phyloP scores from a whole-genome alignment of 2,888 invertebrate species.

The Hypomecis atomaria region DNA sequence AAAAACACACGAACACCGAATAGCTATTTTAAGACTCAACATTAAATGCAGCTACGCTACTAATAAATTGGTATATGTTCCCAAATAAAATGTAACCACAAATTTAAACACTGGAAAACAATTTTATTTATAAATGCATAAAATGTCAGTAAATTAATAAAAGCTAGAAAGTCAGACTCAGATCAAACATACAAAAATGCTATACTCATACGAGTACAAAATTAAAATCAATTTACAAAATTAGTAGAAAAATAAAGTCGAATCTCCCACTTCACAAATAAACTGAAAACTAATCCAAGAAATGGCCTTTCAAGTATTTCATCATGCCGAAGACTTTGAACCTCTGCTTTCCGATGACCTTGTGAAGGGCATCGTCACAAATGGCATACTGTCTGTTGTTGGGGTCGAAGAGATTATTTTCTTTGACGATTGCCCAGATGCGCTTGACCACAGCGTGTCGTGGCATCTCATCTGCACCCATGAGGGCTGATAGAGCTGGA shows the following conservation, averaged over 20 bases:
- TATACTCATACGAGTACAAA: too few relatives aligned
- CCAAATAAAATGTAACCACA: too few relatives aligned
- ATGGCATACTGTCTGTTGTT: constrained; percentile 98
- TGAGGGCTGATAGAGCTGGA: constrained; percentile 92
- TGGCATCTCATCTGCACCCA: constrained; percentile 93
- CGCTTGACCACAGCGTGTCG: constrained; percentile 95
- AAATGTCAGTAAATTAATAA: too few relatives aligned
- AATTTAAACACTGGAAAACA: too few relatives aligned
- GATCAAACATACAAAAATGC: too few relatives aligned
- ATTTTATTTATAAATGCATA: too few relatives aligned
- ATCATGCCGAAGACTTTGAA: constrained; percentile 99
- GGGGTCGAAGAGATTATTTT: constrained; percentile 95
- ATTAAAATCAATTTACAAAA: background rate
- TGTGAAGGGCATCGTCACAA: constrained; percentile 95
- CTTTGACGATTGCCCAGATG: constrained; percentile 95
- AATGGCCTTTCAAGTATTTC: constrained; percentile 97
- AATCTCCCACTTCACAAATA: background rate
- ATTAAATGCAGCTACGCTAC: too few relatives aligned
- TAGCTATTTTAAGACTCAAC: too few relatives aligned
- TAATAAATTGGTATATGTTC: too few relatives aligned
- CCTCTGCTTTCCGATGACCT: constrained; percentile 95
- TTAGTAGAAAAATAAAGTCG: constrained; percentile 6
- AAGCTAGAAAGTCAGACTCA: too few relatives aligned
- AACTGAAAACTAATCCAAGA: constrained; percentile 73
- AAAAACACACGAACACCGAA: too few relatives aligned